Percentiles rank a stretch among this genome's conserved stretches.
phyloP scores from a whole-genome alignment of 2,797 vertebrate species.

The Lates japonicus region DNA sequence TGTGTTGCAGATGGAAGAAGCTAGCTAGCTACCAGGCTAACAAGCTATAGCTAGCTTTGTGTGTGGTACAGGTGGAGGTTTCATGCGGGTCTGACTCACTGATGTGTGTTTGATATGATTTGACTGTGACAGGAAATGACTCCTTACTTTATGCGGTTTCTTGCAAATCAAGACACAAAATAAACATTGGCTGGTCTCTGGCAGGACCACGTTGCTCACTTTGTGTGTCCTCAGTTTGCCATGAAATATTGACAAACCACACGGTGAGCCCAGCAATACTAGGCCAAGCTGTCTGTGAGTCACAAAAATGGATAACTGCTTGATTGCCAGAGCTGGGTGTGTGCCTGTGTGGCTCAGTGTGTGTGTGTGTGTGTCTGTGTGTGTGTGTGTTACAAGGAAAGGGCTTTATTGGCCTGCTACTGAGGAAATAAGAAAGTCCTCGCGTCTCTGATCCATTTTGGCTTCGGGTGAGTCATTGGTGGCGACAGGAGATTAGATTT shows the following conservation, averaged over 20 bases:
- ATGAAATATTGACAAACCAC: slow-evolving; percentile 32
- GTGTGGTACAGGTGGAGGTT: background rate
- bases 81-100: background rate
- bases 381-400: slow-evolving; percentile 35
- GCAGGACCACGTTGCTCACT: background rate
- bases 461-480: slow-evolving; percentile 68
- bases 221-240: background rate
- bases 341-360: slow-evolving; percentile 16
- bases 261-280: slow-evolving; percentile 60
- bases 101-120: slow-evolving; percentile 13
- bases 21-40: slow-evolving; percentile 15
- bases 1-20: slow-evolving; percentile 13
- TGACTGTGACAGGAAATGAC: slow-evolving; percentile 40
- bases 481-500: slow-evolving; percentile 70
- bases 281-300: slow-evolving; percentile 73
- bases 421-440: slow-evolving; percentile 70
- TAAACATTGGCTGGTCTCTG: too few species aligned
- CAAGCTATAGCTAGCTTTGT: background rate
- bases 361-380: slow-evolving; percentile 9
- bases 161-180: slow-evolving; percentile 26
- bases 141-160: slow-evolving; percentile 28
- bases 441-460: slow-evolving; percentile 71
- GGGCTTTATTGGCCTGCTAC: slow-evolving; percentile 50
- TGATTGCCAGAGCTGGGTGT: slow-evolving; percentile 52
- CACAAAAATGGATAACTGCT: slow-evolving; percentile 78